Evolutionary conservation across 2,797 vertebrate species (phyloP), one percentile per base, ranked within the genome.

Genomic region (Lagodon rhomboides): DNA sequence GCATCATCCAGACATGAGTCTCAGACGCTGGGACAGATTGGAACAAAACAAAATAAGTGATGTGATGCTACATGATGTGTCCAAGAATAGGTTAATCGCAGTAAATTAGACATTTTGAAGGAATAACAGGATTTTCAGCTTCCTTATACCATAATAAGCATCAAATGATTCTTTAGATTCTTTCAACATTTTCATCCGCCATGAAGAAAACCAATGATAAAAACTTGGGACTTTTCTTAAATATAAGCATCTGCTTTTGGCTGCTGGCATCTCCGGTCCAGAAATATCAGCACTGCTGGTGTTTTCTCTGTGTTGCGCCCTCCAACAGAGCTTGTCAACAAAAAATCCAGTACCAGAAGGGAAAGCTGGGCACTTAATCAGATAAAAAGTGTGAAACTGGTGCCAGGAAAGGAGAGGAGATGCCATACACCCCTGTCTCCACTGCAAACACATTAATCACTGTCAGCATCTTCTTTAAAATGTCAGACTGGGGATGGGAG

Each of bases 371-470:
- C 63, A 38, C 68, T 85, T 77, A 79, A 87, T 91, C 87, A 87
- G 75, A 88, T 82, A 53, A 86, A 90, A 79, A 79, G 83, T 85
- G 80, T 82, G 80, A 87, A 85, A 77, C 46, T 20, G 77, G 80
- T 56, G 85, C 86, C 82, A 88, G 74, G 62, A 79, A 87, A 67
- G 56, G 58, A 73, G 51, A 20, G 76, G 53, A 55, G 16, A 58
- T 9, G n/a, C 44, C 58, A 20, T 6, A 30, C 50, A 76, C 43
- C 47, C 65, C 61, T 50, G 59, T 69, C 65, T 70, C 53, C 22
- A 61, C 72, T 77, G 79, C 62, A 74, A 68, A 73, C 71, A 79
- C 70, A 75, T 88, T 81, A 66, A 84, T 89, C 65, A 75, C 59
- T 76, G 72, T 81, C 85, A 85, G 68, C 49, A 20, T 65, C 51